Evolutionary conservation across 1,140 invertebrate species (phyloP).

Genomic region (Nixonia krombeini): DNA sequence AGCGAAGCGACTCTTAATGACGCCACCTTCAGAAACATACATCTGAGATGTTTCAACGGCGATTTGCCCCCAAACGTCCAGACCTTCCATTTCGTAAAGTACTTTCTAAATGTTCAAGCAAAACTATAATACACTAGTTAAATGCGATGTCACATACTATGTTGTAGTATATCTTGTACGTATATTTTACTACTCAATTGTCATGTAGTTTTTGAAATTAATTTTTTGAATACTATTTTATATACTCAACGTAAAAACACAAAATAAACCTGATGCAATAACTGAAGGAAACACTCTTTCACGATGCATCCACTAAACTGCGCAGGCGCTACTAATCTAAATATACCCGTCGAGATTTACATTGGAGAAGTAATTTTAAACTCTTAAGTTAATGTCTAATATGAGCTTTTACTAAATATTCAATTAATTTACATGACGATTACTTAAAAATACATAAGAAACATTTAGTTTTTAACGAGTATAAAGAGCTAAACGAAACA

Average conservation of each 20-base stretch:
- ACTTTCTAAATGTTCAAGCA: constrained; percentile 11
- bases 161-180: background rate
- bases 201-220: background rate
- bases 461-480: too few species aligned
- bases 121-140: constrained; percentile 21
- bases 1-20: constrained; percentile 83
- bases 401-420: too few species aligned
- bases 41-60: constrained; percentile 87
- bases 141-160: background rate
- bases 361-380: constrained; percentile 38
- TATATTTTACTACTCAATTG: background rate
- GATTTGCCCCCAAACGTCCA: constrained; percentile 86
- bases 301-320: constrained; percentile 20
- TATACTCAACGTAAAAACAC: background rate
- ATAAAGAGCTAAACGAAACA: too few species aligned
- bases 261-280: constrained; percentile 12
- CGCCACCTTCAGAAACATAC: constrained; percentile 83
- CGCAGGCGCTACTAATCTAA: constrained; percentile 33
- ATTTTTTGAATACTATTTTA: background rate
- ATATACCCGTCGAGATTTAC: constrained; percentile 28
- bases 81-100: constrained; percentile 57
- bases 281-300: constrained; percentile 18
- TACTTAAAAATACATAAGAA: too few species aligned
- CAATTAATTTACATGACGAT: too few species aligned
- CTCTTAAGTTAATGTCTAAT: constrained; percentile 7